Percentiles rank a stretch among this genome's conserved stretches.
Conservation (phyloP, 2,888 invertebrate genomes). For the Pasiphila rectangulata region DNA sequence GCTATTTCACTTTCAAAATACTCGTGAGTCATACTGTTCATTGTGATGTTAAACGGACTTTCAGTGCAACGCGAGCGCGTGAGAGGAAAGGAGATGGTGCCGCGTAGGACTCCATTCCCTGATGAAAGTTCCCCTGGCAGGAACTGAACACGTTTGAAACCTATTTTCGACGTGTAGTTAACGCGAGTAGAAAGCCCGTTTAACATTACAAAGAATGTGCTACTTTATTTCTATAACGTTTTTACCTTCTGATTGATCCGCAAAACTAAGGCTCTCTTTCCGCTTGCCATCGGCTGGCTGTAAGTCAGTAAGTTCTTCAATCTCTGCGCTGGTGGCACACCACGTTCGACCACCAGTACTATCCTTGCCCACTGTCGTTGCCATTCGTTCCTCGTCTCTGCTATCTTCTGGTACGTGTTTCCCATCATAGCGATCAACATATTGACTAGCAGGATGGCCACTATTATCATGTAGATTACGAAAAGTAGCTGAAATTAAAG, state of each 20-base stretch:
- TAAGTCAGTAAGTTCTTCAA: constrained; percentile 93
- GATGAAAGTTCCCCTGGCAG: too few relatives aligned
- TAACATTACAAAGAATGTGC: too few relatives aligned
- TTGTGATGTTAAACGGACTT: too few relatives aligned
- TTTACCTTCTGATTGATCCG: constrained; percentile 92
- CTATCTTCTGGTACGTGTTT: constrained; percentile 98
- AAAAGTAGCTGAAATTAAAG: constrained; percentile 86
- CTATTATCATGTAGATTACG: constrained; percentile 98
- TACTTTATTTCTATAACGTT: too few relatives aligned
- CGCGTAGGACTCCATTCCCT: too few relatives aligned
- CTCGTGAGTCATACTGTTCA: too few relatives aligned
- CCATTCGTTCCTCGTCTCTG: constrained; percentile 98
- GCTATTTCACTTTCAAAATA: too few relatives aligned
- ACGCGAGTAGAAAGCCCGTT: too few relatives aligned
- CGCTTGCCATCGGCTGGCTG: constrained; percentile 96
- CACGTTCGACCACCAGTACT: constrained; percentile 97
- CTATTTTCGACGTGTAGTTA: too few relatives aligned
- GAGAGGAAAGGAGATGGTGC: too few relatives aligned
- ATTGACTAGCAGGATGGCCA: constrained; percentile 96
- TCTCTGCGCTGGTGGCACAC: constrained; percentile 94
- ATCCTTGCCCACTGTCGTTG: constrained; percentile 99
- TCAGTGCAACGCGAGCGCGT: too few relatives aligned
- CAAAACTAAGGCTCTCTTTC: constrained; percentile 90
- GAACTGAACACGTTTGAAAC: too few relatives aligned
- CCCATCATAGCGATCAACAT: constrained; percentile 99